Conservation (phyloP, 2,797 vertebrate species). For the Pipistrellus pygmaeus region DNA sequence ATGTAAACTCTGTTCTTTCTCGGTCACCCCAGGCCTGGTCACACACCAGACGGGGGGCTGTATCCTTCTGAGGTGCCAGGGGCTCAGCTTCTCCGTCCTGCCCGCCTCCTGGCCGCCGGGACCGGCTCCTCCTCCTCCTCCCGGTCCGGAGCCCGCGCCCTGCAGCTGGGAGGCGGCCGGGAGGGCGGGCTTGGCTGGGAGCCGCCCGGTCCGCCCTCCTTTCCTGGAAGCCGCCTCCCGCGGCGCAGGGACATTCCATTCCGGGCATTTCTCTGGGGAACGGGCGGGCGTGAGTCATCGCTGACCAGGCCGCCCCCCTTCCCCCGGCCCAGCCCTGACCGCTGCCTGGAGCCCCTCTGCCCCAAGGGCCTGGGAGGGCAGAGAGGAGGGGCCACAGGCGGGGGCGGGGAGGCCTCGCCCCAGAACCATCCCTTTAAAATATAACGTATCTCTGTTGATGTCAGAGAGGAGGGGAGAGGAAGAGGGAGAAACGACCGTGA, state of each 20-base stretch:
- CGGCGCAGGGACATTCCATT: neutral
- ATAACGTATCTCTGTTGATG: too few species aligned
- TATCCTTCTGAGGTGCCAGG: neutral
- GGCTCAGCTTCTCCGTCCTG: rapidly evolving
- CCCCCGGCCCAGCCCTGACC: too few species aligned
- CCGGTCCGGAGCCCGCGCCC: rapidly evolving
- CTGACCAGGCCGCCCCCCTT: neutral
- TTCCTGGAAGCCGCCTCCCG: neutral
- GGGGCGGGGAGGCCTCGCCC: too few species aligned
- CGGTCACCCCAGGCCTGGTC: too few species aligned
- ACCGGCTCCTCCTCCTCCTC: rapidly evolving
- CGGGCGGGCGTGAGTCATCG: neutral
- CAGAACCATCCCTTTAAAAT: neutral
- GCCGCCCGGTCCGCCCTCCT: neutral
- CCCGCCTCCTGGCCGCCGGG: too few species aligned
- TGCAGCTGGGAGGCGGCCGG: neutral
- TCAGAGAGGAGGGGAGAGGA: too few species aligned
- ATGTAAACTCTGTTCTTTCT: too few species aligned
- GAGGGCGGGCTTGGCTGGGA: neutral
- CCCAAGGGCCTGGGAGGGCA: neutral
- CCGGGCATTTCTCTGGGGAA: neutral
- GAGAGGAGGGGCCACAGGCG: too few species aligned
- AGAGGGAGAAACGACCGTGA: too few species aligned
- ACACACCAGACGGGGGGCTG: neutral
- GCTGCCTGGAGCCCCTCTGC: neutral